These are phyloP conservation scores for Lithophane ornitopus DNA, from an alignment of 2,888 invertebrate species.

Conservation along the genomic window DNA sequence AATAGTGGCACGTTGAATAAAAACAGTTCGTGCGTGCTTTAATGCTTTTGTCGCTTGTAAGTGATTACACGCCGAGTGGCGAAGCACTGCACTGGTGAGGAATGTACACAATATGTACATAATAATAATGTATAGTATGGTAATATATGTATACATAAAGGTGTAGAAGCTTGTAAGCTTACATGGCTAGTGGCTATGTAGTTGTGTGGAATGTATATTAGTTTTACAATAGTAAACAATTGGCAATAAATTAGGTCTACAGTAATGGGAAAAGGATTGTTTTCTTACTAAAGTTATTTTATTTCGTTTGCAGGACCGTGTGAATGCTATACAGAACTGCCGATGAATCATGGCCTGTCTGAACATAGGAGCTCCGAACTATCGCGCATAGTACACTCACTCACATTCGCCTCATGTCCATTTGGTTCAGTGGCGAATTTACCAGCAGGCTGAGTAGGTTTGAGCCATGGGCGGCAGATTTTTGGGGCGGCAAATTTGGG, in stretches of 20 bases:
- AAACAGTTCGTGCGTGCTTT: constrained; percentile 71
- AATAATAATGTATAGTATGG: not conserved
- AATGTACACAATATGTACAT: constrained; percentile 27
- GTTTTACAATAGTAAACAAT: constrained; percentile 29
- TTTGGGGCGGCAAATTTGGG: too few species aligned
- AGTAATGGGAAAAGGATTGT: constrained; percentile 31
- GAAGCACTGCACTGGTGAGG: constrained; percentile 29
- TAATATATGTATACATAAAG: not conserved
- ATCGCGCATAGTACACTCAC: too few species aligned
- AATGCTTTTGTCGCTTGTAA: constrained; percentile 71
- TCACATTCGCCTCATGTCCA: too few species aligned
- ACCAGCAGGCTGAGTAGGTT: too few species aligned
- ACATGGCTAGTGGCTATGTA: constrained; percentile 1
- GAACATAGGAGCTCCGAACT: too few species aligned
- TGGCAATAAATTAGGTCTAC: constrained; percentile 38
- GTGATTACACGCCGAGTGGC: constrained; percentile 65
- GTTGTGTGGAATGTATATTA: constrained; percentile 33
- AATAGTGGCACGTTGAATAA: constrained; percentile 64
- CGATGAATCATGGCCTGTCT: not conserved
- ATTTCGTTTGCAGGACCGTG: constrained; percentile 8
- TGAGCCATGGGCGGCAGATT: too few species aligned
- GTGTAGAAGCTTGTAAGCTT: constrained; percentile 7
- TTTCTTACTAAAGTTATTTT: constrained; percentile 15
- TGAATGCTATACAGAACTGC: not conserved
- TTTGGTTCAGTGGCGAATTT: too few species aligned